Percentiles rank a stretch among this genome's conserved stretches.
phyloP scores from a whole-genome alignment of 2,888 invertebrate species.

The Drosophila algonquin region DNA sequence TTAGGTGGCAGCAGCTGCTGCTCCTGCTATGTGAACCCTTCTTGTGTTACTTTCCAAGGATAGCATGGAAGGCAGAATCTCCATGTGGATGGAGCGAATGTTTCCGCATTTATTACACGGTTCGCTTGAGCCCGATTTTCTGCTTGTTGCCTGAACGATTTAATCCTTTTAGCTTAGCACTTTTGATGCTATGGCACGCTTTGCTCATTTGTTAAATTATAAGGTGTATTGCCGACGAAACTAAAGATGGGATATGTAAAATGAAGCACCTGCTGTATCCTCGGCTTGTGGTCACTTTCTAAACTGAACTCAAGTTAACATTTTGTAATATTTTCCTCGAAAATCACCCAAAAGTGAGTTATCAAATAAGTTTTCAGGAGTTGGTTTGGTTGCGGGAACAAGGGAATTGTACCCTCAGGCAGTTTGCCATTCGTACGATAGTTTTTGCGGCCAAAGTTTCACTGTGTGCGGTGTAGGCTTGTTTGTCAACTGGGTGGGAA shows the following conservation, averaged over 20 bases:
- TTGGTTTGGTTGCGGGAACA: constrained; percentile 2
- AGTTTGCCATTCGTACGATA: constrained; percentile 17
- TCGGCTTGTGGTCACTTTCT: constrained; percentile 20
- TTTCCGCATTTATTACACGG: constrained; percentile 29
- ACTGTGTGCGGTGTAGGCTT: background rate
- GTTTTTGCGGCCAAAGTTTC: constrained; percentile 34
- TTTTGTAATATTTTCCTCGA: constrained; percentile 6
- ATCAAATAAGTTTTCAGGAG: background rate
- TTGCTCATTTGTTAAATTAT: constrained; percentile 40
- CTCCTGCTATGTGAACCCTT: background rate
- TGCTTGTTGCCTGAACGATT: constrained; percentile 40
- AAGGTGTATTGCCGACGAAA: constrained; percentile 13
- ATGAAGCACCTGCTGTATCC: constrained; percentile 25
- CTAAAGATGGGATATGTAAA: constrained; percentile 6
- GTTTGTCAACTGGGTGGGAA: background rate
- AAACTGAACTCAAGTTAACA: constrained; percentile 7
- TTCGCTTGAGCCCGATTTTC: too few relatives aligned
- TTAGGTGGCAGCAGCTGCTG: constrained; percentile 38
- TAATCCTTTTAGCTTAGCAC: constrained; percentile 69
- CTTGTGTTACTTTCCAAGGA: background rate
- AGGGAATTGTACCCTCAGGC: constrained; percentile 17
- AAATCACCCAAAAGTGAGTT: constrained; percentile 24
- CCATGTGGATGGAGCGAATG: constrained; percentile 64
- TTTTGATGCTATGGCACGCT: constrained; percentile 40
- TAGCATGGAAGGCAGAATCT: constrained; percentile 2